A percentile compares a stretch with the other conserved stretches of the same genome.
These are phyloP conservation scores for Sialis fuliginosa DNA, from an alignment of 2,888 invertebrate genomes.

Conservation along the genomic window DNA sequence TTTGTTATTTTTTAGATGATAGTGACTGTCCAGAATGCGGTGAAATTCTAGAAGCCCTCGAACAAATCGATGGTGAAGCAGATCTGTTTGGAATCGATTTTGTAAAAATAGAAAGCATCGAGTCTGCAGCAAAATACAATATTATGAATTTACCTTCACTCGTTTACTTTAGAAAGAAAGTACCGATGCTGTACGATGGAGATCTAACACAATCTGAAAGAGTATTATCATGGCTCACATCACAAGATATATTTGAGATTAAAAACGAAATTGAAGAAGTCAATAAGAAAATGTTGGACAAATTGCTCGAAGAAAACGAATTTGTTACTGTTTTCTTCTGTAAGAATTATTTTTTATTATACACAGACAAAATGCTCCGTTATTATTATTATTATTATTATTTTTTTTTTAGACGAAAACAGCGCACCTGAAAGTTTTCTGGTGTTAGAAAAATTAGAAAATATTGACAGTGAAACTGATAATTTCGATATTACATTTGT, in stretches of 20 bases:
- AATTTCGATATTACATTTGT: constrained; percentile 88
- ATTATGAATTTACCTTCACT: constrained; percentile 71
- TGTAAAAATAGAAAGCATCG: constrained; percentile 72
- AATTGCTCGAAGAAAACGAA: constrained; percentile 85
- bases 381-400: background rate
- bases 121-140: constrained; percentile 66
- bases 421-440: constrained; percentile 61
- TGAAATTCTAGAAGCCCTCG: constrained; percentile 76
- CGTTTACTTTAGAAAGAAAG: constrained; percentile 65
- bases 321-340: constrained; percentile 91
- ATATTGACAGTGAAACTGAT: constrained; percentile 88
- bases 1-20: constrained; percentile 40
- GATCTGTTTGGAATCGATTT: constrained; percentile 88
- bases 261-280: constrained; percentile 96
- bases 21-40: constrained; percentile 83
- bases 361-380: constrained; percentile 2
- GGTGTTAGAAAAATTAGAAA: constrained; percentile 75
- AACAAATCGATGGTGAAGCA: constrained; percentile 90
- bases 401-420: constrained; percentile 48
- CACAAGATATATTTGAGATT: constrained; percentile 86
- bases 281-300: constrained; percentile 90
- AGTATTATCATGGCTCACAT: constrained; percentile 76
- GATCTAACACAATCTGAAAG: constrained; percentile 75
- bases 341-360: constrained; percentile 33
- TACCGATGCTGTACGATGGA: constrained; percentile 76